Percentiles rank a stretch among this genome's conserved stretches.
These are phyloP conservation scores for Galeopterus variegatus DNA, from an alignment of 2,113 vertebrate genomes.

Conservation along the genomic window DNA sequence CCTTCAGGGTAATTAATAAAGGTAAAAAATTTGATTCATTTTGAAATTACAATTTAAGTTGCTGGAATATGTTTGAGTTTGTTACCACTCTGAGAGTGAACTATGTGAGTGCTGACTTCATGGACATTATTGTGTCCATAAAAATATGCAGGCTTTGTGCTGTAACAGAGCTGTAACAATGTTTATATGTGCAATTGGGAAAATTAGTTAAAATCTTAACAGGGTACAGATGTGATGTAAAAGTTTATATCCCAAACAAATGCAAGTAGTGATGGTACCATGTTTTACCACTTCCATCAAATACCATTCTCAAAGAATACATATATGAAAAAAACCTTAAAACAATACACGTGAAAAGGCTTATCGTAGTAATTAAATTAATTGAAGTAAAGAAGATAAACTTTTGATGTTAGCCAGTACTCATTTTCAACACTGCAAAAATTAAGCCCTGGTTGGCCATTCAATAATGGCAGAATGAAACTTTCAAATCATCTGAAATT, in stretches of 20 bases:
- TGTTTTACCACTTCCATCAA: background rate
- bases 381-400: background rate
- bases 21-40: background rate
- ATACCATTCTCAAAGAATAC: background rate
- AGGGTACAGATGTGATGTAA: background rate
- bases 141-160: background rate
- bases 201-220: conserved; percentile 26
- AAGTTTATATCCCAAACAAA: background rate
- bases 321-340: background rate
- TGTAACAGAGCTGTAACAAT: background rate
- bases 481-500: background rate
- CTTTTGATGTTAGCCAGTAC: background rate
- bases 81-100: background rate
- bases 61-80: conserved; percentile 7
- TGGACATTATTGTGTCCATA: background rate
- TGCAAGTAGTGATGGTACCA: background rate
- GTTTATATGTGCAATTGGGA: background rate
- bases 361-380: background rate
- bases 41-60: conserved; percentile 6
- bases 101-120: background rate
- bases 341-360: background rate
- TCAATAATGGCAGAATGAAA: background rate
- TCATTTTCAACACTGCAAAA: background rate
- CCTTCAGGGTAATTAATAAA: background rate
- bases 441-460: background rate